Percentiles rank a stretch among this genome's conserved stretches.
These are phyloP conservation scores for Solen grandis DNA, from an alignment of 1,140 invertebrate genomes.

Conservation along the genomic window DNA sequence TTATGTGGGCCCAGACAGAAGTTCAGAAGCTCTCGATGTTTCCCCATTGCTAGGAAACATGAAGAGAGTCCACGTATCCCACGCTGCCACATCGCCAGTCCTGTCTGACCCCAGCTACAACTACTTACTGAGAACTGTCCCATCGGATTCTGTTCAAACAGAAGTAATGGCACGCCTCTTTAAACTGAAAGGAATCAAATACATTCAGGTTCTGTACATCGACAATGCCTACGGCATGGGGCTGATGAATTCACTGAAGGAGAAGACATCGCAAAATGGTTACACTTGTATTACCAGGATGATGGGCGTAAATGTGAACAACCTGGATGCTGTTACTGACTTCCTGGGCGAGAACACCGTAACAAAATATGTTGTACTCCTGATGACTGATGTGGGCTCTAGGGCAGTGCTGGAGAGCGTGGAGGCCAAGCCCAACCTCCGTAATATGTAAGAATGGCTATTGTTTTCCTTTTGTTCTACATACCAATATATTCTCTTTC, in stretches of 20 bases:
- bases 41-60: conserved; percentile 59
- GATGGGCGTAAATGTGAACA: neutral
- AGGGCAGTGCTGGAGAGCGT: neutral
- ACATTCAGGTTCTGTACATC: conserved; percentile 60
- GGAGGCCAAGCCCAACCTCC: neutral
- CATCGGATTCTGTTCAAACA: conserved; percentile 58
- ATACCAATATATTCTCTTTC: neutral
- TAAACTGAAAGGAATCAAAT: conserved; percentile 35
- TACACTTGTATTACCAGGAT: conserved; percentile 59
- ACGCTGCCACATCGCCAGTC: conserved; percentile 60
- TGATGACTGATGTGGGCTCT: neutral
- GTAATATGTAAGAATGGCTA: no score
- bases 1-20: conserved; percentile 67
- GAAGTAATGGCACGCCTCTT: conserved; percentile 56
- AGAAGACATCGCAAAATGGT: conserved; percentile 33
- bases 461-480: neutral
- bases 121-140: conserved; percentile 68
- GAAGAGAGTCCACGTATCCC: conserved; percentile 62
- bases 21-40: conserved; percentile 56
- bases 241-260: conserved; percentile 59
- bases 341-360: conserved; percentile 25
- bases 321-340: conserved; percentile 45
- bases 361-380: conserved; percentile 37
- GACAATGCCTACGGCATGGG: conserved; percentile 64
- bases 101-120: conserved; percentile 51